Conservation (phyloP, 2,797 vertebrate genomes). For the Sebastes trivittatus region DNA sequence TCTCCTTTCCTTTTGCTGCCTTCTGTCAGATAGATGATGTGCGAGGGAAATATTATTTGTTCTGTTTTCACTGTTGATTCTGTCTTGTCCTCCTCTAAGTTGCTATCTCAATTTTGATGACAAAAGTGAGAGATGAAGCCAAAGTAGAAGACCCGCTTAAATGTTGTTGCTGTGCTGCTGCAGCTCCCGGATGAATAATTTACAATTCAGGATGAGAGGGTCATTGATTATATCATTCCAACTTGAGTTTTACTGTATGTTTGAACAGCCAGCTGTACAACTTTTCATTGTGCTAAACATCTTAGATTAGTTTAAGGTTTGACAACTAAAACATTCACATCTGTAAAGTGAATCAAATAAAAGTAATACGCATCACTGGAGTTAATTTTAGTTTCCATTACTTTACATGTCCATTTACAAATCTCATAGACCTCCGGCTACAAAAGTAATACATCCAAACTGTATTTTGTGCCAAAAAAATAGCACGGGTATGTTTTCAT, state of each 20-base stretch:
- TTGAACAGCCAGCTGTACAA: neutral
- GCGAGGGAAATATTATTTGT: constrained; percentile 76
- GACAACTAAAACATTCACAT: neutral
- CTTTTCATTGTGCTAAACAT: neutral
- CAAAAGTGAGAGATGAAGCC: constrained; percentile 44
- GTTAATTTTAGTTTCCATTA: neutral
- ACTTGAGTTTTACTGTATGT: neutral
- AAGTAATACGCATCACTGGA: neutral
- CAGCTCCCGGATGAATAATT: neutral
- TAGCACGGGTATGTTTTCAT: neutral
- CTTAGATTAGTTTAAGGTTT: neutral
- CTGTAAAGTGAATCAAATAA: neutral
- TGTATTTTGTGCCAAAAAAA: neutral
- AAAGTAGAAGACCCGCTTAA: constrained; percentile 3
- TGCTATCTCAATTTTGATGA: constrained; percentile 71
- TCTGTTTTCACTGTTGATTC: constrained; percentile 72
- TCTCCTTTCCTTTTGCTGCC: constrained; percentile 60
- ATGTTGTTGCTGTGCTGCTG: neutral
- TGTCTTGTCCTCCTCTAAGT: constrained; percentile 62
- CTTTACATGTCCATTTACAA: neutral
- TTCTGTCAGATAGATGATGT: constrained; percentile 81
- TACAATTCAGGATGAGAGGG: neutral
- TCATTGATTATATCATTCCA: neutral
- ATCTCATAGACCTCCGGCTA: neutral
- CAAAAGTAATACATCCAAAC: neutral